Percentiles rank a stretch among this genome's conserved stretches.
Evolutionary conservation across 2,888 invertebrate species (phyloP).

Genomic region (Ormyrus labotus): DNA sequence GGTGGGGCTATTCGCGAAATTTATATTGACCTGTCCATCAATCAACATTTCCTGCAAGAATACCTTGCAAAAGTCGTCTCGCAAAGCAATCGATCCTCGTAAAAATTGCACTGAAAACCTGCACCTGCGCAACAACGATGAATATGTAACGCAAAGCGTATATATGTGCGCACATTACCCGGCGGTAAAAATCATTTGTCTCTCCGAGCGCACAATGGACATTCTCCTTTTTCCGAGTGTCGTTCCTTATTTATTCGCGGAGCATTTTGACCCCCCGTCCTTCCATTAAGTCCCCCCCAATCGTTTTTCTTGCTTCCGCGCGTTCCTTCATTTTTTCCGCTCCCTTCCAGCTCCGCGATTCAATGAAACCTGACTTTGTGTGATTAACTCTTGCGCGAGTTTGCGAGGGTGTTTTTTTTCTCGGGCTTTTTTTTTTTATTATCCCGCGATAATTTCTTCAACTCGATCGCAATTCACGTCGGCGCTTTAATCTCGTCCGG

Average conservation of each 20-base stretch:
- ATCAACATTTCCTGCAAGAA: no score
- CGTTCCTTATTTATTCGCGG: conserved; percentile 30
- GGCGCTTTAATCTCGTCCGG: no score
- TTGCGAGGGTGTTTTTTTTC: not conserved
- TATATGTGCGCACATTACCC: no score
- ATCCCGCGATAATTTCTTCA: conserved; percentile 2
- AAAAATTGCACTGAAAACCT: no score
- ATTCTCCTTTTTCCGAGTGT: not conserved
- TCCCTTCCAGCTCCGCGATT: not conserved
- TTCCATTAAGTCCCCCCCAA: not conserved
- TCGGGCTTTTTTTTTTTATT: conserved; percentile 1
- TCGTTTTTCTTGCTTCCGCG: not conserved
- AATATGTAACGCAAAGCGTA: no score
- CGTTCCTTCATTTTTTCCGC: not conserved
- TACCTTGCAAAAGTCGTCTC: no score
- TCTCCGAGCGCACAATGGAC: no score
- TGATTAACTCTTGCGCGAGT: conserved; percentile 20
- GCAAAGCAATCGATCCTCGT: no score
- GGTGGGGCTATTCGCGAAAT: no score
- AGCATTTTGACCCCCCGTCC: not conserved
- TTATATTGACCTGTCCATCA: no score
- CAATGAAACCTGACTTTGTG: conserved; percentile 16
- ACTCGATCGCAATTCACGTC: not conserved
- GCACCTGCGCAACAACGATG: no score
- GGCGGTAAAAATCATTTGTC: no score